Evolutionary conservation across 2,888 invertebrate species (phyloP).

Genomic region (Lydus trimaculatus): DNA sequence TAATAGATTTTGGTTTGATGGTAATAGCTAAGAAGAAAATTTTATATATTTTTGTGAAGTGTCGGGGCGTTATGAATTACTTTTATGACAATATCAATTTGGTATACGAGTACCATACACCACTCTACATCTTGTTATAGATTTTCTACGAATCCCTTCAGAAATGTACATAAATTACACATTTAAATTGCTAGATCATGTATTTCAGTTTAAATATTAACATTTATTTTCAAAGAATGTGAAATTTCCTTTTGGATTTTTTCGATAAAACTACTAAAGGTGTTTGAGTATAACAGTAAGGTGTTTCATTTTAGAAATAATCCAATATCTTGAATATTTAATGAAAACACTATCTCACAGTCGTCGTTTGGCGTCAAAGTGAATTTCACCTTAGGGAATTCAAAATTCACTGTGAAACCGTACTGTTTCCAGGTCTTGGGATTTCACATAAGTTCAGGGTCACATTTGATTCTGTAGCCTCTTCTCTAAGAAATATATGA

Average conservation of each 20-base stretch:
- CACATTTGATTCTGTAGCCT: conserved; percentile 30
- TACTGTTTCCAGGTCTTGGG: conserved; percentile 20
- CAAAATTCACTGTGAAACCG: conserved; percentile 31
- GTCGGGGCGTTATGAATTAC: too few species aligned
- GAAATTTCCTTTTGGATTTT: not conserved
- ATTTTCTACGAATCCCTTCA: not conserved
- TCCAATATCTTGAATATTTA: conserved; percentile 32
- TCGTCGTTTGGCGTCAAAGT: conserved; percentile 30
- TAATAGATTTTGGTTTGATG: too few species aligned
- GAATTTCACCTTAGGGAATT: conserved; percentile 34
- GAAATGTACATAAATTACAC: not conserved
- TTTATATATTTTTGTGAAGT: too few species aligned
- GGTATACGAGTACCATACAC: not conserved
- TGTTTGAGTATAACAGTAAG: conserved; percentile 14
- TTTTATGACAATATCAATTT: not conserved
- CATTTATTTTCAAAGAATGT: not conserved
- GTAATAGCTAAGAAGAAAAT: too few species aligned
- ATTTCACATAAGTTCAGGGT: conserved; percentile 31
- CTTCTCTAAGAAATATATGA: conserved; percentile 27
- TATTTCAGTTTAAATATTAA: too few species aligned
- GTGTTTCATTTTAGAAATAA: conserved; percentile 29
- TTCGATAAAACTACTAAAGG: not conserved
- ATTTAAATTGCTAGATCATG: too few species aligned
- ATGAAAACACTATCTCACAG: conserved; percentile 29
- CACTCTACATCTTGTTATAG: not conserved